Base-by-base conservation (phyloP, 1,140 invertebrate genomes). In the Adoxophyes honmai region DNA sequence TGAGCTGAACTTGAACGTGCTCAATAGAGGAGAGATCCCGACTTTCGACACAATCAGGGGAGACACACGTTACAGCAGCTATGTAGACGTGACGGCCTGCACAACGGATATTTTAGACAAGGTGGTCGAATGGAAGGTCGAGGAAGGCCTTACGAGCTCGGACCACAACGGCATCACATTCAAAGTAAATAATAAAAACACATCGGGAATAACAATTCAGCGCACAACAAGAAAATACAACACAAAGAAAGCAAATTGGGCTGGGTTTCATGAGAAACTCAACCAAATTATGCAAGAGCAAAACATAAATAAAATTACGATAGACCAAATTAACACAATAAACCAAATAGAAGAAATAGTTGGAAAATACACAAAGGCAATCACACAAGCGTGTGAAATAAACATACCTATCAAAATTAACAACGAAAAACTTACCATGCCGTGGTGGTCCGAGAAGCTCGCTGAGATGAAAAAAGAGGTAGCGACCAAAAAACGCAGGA, bases 201-300 rank as follows among this genome's bases (percentile, higher is more conserved):
- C 28, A 5, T 3, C 8, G 8, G 55, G 55, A 13, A 57, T 14
- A 11, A 16, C 16, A 0, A 13, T 54, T 1, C 3, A 34, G 7
- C 3, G 28, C 14, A 52, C 51, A 11, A 52, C 51, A 1, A 6
- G 51, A 5, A 34, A 9, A 1, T 52, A 13, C 15, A 52, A 34
- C 10, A 55, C 54, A 13, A 55, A 55, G 42, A 42, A 42, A 6
- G 28, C 54, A 0, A 34, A 55, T 35, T 55, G 54, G 54, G 6
- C 4, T 15, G 1, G 33, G 8, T 55, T 55, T 42, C 37, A 9
- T 33, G 54, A 42, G 9, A 42, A 28, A 16, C 10, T 55, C 0
- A 34, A 2, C 1, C 10, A 42, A 34, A 11, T 42, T 3, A 13
- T 33, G 6, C 1, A 1, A 6, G 18, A 55, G 4, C 2, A 21